A percentile compares a stretch with the other conserved stretches of the same genome.
phyloP scores from a whole-genome alignment of 2,888 invertebrate species.

The Cheilosia grossa region DNA sequence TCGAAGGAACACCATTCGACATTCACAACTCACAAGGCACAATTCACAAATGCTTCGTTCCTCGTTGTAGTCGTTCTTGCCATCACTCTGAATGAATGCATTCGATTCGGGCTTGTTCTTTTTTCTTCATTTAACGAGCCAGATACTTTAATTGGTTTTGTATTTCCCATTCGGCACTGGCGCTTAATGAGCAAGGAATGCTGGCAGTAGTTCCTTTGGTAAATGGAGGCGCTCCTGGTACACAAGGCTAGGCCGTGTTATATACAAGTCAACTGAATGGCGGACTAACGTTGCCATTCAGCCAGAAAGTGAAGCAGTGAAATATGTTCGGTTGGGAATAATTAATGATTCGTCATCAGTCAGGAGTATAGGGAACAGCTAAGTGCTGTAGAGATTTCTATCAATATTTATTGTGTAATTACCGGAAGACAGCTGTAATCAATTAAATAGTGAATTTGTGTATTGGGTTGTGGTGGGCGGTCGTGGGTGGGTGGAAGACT shows the following conservation, averaged over 20 bases:
- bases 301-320: slow-evolving; percentile 40
- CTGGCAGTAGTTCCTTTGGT: slow-evolving; percentile 7
- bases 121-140: slow-evolving; percentile 60
- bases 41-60: too few relatives aligned
- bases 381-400: slow-evolving; percentile 67
- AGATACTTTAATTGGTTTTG: slow-evolving; percentile 72
- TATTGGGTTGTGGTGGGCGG: slow-evolving; percentile 42
- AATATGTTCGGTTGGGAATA: slow-evolving; percentile 60
- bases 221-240: neutral
- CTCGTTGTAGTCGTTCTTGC: neutral
- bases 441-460: slow-evolving; percentile 61
- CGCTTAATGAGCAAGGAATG: slow-evolving; percentile 61
- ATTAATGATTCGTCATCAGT: slow-evolving; percentile 73
- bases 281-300: slow-evolving; percentile 46
- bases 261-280: slow-evolving; percentile 23
- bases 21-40: too few relatives aligned
- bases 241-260: neutral
- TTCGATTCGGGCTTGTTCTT: slow-evolving; percentile 33
- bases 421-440: slow-evolving; percentile 71
- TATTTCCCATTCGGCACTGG: slow-evolving; percentile 49
- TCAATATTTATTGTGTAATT: slow-evolving; percentile 74
- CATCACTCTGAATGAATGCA: slow-evolving; percentile 39
- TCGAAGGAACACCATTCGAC: neutral
- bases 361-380: slow-evolving; percentile 56
- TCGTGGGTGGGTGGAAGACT: neutral